Percentiles rank a stretch among this genome's conserved stretches.
Conservation (phyloP, 2,797 vertebrate species). For the Siniperca undulata region DNA sequence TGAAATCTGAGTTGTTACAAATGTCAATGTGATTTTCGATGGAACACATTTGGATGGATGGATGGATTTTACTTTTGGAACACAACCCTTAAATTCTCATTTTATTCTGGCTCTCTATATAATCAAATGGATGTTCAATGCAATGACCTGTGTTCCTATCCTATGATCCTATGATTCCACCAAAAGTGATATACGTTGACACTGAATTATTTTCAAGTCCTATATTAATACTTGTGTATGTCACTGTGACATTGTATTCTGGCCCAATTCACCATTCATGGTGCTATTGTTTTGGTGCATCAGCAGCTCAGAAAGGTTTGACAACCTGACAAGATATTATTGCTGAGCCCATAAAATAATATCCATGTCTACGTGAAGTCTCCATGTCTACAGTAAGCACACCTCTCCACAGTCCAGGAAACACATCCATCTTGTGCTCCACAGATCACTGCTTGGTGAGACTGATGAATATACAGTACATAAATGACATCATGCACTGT, state of each 20-base stretch:
- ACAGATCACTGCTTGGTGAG: conserved; percentile 47
- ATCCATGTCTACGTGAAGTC: conserved; percentile 11
- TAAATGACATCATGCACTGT: conserved; percentile 36
- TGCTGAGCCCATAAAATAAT: conserved; percentile 36
- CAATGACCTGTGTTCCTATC: not conserved
- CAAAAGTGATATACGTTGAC: not conserved
- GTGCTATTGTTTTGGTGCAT: conserved; percentile 23
- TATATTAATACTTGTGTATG: too few relatives aligned
- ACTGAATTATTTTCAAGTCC: not conserved
- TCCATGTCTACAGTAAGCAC: conserved; percentile 7
- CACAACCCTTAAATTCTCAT: not conserved
- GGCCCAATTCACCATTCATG: not conserved
- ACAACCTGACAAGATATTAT: conserved; percentile 14
- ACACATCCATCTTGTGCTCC: conserved; percentile 40
- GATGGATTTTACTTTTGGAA: conserved; percentile 14
- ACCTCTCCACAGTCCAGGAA: conserved; percentile 29
- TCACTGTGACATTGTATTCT: not conserved
- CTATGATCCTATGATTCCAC: not conserved
- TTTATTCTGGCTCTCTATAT: not conserved
- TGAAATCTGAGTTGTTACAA: not conserved
- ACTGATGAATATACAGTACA: conserved; percentile 44
- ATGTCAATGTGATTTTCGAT: not conserved
- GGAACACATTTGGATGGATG: too few relatives aligned
- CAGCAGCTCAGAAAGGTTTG: conserved; percentile 16
- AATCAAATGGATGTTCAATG: not conserved